These are phyloP conservation scores for Tangara arthus DNA, from an alignment of 2,797 vertebrate genomes.

Conservation along the genomic window DNA sequence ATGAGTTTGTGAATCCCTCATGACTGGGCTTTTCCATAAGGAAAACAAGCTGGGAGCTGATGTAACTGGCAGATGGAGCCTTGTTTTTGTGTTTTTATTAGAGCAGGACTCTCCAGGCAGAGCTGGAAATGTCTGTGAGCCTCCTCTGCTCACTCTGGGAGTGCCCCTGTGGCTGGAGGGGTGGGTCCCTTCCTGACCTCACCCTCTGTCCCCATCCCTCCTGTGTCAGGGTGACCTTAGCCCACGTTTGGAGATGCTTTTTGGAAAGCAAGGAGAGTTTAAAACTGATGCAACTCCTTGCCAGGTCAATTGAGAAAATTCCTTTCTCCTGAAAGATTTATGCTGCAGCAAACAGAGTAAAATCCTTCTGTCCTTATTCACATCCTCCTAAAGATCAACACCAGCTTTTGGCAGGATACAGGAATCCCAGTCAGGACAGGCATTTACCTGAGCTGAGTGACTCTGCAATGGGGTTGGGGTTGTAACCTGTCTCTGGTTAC, in stretches of 20 bases:
- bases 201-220: background rate
- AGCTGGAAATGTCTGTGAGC: background rate
- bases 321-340: background rate
- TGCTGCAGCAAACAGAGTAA: background rate
- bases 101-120: background rate
- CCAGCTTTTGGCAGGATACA: background rate
- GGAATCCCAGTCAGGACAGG: background rate
- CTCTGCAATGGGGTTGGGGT: background rate
- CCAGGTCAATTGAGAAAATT: background rate
- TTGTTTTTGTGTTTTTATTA: background rate
- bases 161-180: background rate
- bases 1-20: background rate
- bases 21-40: background rate
- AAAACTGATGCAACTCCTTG: background rate
- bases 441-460: background rate
- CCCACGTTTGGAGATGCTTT: background rate
- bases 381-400: background rate
- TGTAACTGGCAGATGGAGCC: background rate
- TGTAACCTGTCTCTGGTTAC: background rate
- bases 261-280: rapidly evolving
- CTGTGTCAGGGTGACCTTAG: background rate
- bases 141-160: background rate
- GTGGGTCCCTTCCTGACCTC: background rate
- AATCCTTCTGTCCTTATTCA: background rate
- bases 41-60: background rate